Base-by-base conservation (phyloP, 2,113 vertebrate species). In the Agelaius tricolor region DNA sequence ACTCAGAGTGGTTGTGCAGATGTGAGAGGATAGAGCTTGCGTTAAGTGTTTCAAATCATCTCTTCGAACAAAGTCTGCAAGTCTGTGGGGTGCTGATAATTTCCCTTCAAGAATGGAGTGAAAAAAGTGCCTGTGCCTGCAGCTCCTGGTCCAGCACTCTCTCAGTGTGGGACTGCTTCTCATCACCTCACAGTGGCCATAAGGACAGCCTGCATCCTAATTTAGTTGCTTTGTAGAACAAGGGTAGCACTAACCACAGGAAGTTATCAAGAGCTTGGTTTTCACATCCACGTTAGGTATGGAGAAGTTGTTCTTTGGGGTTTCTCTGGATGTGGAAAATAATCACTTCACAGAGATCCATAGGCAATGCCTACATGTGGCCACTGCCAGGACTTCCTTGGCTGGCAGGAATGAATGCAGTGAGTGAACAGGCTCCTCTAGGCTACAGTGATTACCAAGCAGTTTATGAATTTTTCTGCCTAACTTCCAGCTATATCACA, bases 231-330 rank as follows among this genome's bases (percentile, higher is more conserved):
- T 66, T 84, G 21, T 39, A 66, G 27, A 79, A 9, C 46, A 22
- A 58, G 37, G 9, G 10, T 69, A 43, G n/a, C n/a, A 39, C 15
- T 86, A 55, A 83, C 41, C 54, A 22, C 35, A 67, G 39, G 23
- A 67, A 74, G 57, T 58, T 86, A 24, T 55, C 46, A 49, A 57
- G 24, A 37, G 6, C 41, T 76, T 52, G 14, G 9, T 58, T 61
- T 73, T 69, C 9, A 23, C 11, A 13, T 51, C 35, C 35, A 26
- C 0, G 0, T 73, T 58, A 35, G 13, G 11, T 8, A 12, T 15
- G 26, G 15, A 19, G 28, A 73, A 80, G 17, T 58, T 84, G 39
- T 49, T 22, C 3, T 62, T 39, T 46, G 23, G 39, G 18, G 4
- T 63, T 88, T 80, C 37, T 86, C 30, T 62, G 37, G 15, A 3